Base-by-base conservation (phyloP, 2,888 invertebrate genomes). In the Amiota mariae region DNA sequence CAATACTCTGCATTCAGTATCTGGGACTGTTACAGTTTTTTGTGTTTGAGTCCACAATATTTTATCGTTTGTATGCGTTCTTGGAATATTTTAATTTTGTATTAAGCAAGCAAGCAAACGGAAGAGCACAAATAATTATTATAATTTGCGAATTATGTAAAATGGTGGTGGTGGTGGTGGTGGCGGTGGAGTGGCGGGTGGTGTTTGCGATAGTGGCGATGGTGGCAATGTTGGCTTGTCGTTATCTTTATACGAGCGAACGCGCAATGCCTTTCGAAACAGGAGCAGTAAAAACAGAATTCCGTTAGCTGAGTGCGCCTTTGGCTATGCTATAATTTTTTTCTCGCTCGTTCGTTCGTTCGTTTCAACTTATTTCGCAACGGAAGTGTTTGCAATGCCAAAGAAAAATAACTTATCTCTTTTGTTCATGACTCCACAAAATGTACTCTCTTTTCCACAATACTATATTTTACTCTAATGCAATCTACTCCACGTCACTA, bases 121-220 rank as follows among this genome's bases (percentile, higher is more conserved):
- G 83, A 84, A 85, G 83, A 79, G 85, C 81, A 83, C 84, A 85
- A 86, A 86, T 86, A 85, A 86, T 84, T 86, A 86, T 86, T 82
- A 85, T 85, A 84, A 86, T 86, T 86, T 86, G 82, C 81, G 84
- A 86, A 86, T 86, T 82, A 85, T 86, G 86, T 82, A 85, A 83
- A 85, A 81, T 83, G 83, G 36, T 80, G 79, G 85, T 76, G n/a
- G 8, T 36, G 36, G 36, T 36, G 36, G 36, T 6, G 36, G 36
- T 36, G 36, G 36, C 36, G n/a, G n/a, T n/a, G n/a, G n/a, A n/a
- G n/a, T n/a, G n/a, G n/a, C n/a, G n/a, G 83, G 36, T 80, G 79
- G 85, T 76, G n/a, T n/a, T n/a, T n/a, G n/a, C n/a, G n/a, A n/a
- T n/a, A n/a, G 8, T 36, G 36, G 36, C 6, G 36, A 6, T 6